Conservation (phyloP, 2,888 invertebrate species). For the Dascillus cervinus region DNA sequence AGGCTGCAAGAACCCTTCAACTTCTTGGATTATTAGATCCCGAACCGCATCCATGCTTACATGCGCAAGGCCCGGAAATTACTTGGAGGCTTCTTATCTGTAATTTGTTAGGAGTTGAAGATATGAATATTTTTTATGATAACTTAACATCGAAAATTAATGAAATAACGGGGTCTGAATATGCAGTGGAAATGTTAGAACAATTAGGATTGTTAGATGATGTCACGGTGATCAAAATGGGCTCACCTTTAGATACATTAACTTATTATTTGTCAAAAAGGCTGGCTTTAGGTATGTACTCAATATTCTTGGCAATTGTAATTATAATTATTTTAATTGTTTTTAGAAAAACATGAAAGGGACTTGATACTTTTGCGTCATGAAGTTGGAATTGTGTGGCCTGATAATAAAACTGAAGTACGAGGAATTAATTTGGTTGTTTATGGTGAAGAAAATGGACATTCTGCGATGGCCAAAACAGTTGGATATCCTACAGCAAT, state of each 20-base stretch:
- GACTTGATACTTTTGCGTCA: slow-evolving; percentile 93
- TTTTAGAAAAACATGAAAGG: slow-evolving; percentile 67
- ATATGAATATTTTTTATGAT: slow-evolving; percentile 85
- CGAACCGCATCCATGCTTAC: slow-evolving; percentile 81
- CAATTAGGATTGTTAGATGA: slow-evolving; percentile 84
- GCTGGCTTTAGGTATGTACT: slow-evolving; percentile 62
- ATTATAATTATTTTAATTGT: slow-evolving; percentile 6
- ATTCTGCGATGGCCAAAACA: slow-evolving; percentile 94
- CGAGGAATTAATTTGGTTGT: slow-evolving; percentile 82
- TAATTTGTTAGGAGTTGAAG: slow-evolving; percentile 73
- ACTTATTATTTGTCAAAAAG: slow-evolving; percentile 80
- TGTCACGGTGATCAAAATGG: slow-evolving; percentile 69
- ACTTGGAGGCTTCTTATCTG: slow-evolving; percentile 89
- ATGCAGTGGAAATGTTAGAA: slow-evolving; percentile 69
- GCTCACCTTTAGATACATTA: slow-evolving; percentile 87
- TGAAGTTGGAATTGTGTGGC: slow-evolving; percentile 88
- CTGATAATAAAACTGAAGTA: slow-evolving; percentile 73
- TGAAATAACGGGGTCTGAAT: slow-evolving; percentile 67
- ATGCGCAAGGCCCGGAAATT: slow-evolving; percentile 89
- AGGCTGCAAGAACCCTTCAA: slow-evolving; percentile 82
- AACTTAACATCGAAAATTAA: slow-evolving; percentile 78
- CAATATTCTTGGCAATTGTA: no score
- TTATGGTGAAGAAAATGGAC: slow-evolving; percentile 72
- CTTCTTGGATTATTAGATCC: slow-evolving; percentile 81
- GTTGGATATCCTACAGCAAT: slow-evolving; percentile 93